Evolutionary conservation across 2,888 invertebrate species (phyloP), one percentile per base, ranked within the genome.

Genomic region (Phlogophora meticulosa): DNA sequence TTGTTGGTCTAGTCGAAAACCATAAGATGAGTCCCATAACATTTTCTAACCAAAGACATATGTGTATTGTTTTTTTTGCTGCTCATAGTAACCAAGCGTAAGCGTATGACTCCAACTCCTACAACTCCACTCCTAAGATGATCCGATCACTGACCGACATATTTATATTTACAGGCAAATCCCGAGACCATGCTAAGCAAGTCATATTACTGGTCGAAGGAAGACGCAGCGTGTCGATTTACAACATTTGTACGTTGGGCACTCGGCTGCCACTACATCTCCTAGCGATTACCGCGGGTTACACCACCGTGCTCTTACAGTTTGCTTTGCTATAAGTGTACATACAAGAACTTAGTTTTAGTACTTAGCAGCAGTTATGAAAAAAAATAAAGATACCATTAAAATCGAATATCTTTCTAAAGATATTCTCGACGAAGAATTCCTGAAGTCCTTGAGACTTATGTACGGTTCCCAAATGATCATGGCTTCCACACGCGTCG

Each of bases 241-340:
- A 90, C 72, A 87, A 88, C 52, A 87, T 93, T 62, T 91, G 85
- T 73, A 85, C 84, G 2, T 60, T 93, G 34, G 85, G 88, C 64
- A 81, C 81, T 34, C 80, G 81, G 2, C 75, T 92, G n/a, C 88
- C 89, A 0, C 76, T 92, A 4, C 82, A 87, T 20, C 73, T 92
- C 9, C 66, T 92, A 3, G 87, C 87, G 3, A 78, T 93, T 20
- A 88, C 88, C 1, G 90, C 93, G 11, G 90, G 88, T 24, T 93
- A 93, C 61, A 91, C 91, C 2, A 86, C 92, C 15, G 88, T 92
- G 28, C 78, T 93, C 5, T 62, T 93, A 40, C 92, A 93, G 70
- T 90, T 92, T 59, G 88, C 90, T 45, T 74, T 86, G 28, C 72
- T 90, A n/a, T 88, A 86, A 82, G 22, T 53, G 38, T 24, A 45